These are phyloP conservation scores for Chloroclystis v-ata DNA, from an alignment of 2,888 invertebrate species.

Conservation along the genomic window DNA sequence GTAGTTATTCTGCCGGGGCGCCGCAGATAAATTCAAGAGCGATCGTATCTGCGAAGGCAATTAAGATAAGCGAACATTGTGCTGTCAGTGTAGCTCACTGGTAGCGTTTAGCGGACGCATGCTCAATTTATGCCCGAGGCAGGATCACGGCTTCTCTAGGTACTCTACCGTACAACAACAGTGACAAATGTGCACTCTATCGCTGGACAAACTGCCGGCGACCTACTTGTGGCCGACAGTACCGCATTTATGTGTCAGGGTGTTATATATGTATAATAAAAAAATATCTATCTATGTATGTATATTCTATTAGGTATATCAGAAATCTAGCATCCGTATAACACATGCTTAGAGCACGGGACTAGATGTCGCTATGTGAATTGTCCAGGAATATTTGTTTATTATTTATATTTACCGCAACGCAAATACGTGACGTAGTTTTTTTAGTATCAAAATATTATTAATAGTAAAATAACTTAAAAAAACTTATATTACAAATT, in stretches of 20 bases:
- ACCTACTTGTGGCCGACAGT: slow-evolving; percentile 17
- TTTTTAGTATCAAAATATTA: too few species aligned
- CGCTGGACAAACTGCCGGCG: slow-evolving; percentile 24
- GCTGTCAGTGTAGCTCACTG: slow-evolving; percentile 60
- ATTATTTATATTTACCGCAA: too few species aligned
- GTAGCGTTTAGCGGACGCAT: slow-evolving; percentile 54
- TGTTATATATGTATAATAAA: too few species aligned
- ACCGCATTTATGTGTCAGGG: background rate
- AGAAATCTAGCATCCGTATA: too few species aligned
- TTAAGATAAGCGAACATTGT: slow-evolving; percentile 71
- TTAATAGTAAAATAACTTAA: too few species aligned
- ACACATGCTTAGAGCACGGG: too few species aligned
- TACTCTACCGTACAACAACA: slow-evolving; percentile 29
- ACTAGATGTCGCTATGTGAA: too few species aligned
- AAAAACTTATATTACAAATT: too few species aligned
- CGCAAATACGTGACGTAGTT: too few species aligned
- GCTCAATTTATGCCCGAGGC: slow-evolving; percentile 51
- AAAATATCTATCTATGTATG: too few species aligned
- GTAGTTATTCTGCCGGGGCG: slow-evolving; percentile 44
- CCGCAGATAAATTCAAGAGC: slow-evolving; percentile 61
- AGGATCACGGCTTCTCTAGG: slow-evolving; percentile 30
- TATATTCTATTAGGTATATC: too few species aligned
- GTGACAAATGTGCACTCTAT: slow-evolving; percentile 31
- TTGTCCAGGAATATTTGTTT: too few species aligned
- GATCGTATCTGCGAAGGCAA: slow-evolving; percentile 68